phyloP scores from a whole-genome alignment of 2,888 invertebrate species.

The Eupithecia exiguata region DNA sequence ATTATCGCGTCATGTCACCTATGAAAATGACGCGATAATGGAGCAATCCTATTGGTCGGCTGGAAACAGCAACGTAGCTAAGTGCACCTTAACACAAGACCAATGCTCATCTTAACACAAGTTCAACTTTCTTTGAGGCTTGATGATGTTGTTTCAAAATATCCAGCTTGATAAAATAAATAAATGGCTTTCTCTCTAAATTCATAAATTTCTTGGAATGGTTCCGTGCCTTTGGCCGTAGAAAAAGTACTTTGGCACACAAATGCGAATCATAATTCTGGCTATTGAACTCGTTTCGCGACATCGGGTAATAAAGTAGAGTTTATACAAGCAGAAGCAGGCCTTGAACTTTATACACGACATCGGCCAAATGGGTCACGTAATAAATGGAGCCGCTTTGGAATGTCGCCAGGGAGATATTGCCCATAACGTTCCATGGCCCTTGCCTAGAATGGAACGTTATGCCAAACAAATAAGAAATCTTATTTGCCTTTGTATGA shows the following conservation, averaged over 20 bases:
- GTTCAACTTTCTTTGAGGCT: background rate
- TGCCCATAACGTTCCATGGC: constrained; percentile 15
- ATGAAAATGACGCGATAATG: too few species aligned
- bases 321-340: constrained; percentile 15
- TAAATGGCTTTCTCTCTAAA: background rate
- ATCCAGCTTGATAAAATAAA: background rate
- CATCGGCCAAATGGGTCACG: constrained; percentile 28
- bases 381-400: constrained; percentile 14
- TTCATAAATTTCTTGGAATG: background rate
- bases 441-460: too few species aligned
- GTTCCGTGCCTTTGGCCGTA: background rate
- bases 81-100: background rate
- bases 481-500: background rate
- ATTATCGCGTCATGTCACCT: too few species aligned
- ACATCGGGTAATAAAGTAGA: constrained; percentile 25
- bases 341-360: constrained; percentile 29
- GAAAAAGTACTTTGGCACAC: background rate
- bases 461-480: too few species aligned
- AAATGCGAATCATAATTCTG: constrained; percentile 4
- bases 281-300: constrained; percentile 3
- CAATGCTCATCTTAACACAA: background rate
- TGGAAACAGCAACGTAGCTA: too few species aligned
- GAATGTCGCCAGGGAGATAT: constrained; percentile 22
- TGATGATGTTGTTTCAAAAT: background rate
- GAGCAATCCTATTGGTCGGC: too few species aligned